Conservation (phyloP, 1,140 invertebrate species). For the Drosophila mojavensis region DNA sequence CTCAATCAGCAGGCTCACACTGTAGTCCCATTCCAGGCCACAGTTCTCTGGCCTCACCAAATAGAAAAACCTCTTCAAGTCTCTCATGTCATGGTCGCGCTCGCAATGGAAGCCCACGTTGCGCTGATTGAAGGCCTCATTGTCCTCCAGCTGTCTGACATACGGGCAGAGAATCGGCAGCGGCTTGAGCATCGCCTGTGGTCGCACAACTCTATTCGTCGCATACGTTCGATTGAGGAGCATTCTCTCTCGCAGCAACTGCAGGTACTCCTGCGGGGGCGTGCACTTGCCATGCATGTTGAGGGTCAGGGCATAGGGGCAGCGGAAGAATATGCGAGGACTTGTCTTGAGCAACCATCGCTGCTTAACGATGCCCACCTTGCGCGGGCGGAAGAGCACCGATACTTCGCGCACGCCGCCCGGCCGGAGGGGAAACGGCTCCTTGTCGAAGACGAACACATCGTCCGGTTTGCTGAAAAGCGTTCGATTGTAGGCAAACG, state of each 20-base stretch:
- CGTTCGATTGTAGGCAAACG: conserved; percentile 48
- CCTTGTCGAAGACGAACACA: conserved; percentile 53
- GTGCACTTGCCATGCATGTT: conserved; percentile 64
- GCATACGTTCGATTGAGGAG: background rate
- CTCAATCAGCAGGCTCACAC: conserved; percentile 49
- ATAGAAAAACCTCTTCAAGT: conserved; percentile 43
- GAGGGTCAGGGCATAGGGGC: conserved; percentile 41
- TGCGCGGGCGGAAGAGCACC: conserved; percentile 47
- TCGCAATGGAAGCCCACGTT: conserved; percentile 60
- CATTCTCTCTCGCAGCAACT: conserved; percentile 25
- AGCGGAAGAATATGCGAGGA: conserved; percentile 45
- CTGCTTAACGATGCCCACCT: conserved; percentile 59
- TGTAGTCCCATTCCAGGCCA: conserved; percentile 50
- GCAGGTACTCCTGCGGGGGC: conserved; percentile 49
- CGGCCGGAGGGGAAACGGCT: conserved; percentile 31
- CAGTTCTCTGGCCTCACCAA: background rate
- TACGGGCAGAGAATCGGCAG: conserved; percentile 24
- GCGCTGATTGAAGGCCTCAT: conserved; percentile 56
- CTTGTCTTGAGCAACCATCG: conserved; percentile 51
- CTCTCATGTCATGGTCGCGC: conserved; percentile 31
- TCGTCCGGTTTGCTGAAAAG: conserved; percentile 22
- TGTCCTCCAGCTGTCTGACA: conserved; percentile 45
- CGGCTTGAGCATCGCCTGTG: background rate
- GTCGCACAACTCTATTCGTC: no score
- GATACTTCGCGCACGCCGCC: conserved; percentile 41